Conservation (phyloP, 2,113 vertebrate genomes). For the Strix aluco region DNA sequence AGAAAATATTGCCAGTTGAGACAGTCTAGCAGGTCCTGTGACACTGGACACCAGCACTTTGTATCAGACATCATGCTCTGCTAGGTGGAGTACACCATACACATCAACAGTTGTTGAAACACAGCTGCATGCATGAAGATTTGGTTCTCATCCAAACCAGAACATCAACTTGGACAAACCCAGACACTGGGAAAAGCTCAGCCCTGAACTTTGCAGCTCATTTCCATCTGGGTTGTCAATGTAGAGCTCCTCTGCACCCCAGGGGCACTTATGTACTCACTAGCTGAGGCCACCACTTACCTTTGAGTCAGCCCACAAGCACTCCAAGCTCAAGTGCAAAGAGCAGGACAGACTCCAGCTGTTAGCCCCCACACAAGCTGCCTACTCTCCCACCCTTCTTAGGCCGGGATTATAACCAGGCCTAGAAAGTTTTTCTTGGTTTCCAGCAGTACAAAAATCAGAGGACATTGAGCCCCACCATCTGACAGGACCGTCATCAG, state of each 20-base stretch:
- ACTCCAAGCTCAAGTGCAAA: background rate
- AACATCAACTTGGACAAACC: background rate
- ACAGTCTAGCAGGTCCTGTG: background rate
- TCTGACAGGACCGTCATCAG: background rate
- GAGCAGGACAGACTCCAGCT: background rate
- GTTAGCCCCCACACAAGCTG: background rate
- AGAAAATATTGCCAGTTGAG: background rate
- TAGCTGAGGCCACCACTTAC: background rate
- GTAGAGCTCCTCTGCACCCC: background rate
- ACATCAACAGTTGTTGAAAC: too few relatives aligned
- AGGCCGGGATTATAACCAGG: background rate
- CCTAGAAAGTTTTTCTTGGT: background rate
- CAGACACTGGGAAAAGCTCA: background rate
- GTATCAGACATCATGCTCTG: background rate
- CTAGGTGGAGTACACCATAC: background rate
- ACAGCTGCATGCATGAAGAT: rapidly evolving
- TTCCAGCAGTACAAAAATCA: background rate
- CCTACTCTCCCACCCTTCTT: background rate
- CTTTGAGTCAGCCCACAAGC: background rate
- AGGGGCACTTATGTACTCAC: background rate
- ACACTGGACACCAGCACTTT: background rate
- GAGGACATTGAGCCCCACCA: background rate
- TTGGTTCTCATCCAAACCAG: background rate
- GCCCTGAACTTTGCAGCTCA: background rate
- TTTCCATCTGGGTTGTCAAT: background rate